phyloP scores from a whole-genome alignment of 2,113 vertebrate species.

The Boulengeromyrus knoepffleri region DNA sequence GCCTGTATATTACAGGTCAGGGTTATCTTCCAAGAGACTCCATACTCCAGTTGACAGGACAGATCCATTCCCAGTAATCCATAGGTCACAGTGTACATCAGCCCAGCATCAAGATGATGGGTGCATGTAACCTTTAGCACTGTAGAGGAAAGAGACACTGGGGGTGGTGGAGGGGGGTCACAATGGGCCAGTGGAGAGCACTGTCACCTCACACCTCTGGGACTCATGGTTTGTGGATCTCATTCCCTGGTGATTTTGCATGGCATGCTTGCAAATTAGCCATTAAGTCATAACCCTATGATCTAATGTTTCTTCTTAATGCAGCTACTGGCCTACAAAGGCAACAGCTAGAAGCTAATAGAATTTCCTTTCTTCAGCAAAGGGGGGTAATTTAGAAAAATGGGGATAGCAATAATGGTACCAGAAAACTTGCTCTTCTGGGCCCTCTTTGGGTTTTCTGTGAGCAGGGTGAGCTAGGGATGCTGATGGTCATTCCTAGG shows the following conservation, averaged over 20 bases:
- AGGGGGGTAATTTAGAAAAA: not conserved
- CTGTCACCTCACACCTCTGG: not conserved
- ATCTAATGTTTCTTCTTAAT: not conserved
- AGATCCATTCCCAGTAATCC: not conserved
- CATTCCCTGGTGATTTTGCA: not conserved
- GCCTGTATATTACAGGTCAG: too few relatives aligned
- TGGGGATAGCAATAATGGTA: not conserved
- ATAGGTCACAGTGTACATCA: not conserved
- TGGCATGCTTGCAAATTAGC: not conserved
- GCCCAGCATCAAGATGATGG: not conserved
- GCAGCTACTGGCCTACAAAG: not conserved
- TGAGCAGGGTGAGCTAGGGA: not conserved
- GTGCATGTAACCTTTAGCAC: too few relatives aligned
- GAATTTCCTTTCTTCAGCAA: not conserved
- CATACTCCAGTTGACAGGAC: not conserved
- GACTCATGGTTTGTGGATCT: not conserved
- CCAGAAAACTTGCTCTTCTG: not conserved
- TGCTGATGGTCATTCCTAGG: not conserved
- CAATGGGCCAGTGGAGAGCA: too few relatives aligned
- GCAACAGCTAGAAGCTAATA: not conserved
- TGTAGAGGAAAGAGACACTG: too few relatives aligned
- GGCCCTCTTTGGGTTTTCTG: not conserved
- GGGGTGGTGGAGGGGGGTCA: too few relatives aligned
- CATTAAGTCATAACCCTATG: not conserved
- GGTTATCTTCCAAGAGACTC: not conserved